Evolutionary conservation across 2,888 invertebrate species (phyloP).

Genomic region (Phengaris alcon): DNA sequence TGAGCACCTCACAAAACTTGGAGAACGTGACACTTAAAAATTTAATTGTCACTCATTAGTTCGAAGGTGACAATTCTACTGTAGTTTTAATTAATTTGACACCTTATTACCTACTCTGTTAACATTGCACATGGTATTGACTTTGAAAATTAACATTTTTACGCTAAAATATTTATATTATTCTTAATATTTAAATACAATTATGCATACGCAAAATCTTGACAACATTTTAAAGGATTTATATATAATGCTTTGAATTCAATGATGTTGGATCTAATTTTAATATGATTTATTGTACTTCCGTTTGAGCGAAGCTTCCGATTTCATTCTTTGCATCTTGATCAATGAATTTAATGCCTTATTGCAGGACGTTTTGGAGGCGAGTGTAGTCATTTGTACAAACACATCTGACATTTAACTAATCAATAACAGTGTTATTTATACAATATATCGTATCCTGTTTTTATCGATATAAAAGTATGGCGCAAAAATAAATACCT

Average conservation of each 20-base stretch:
- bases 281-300: not conserved
- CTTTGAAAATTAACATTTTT: not conserved
- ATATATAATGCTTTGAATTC: not conserved
- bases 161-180: not conserved
- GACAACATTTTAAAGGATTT: not conserved
- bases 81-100: slow-evolving; percentile 63
- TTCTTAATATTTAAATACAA: not conserved
- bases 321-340: not conserved
- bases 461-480: not conserved
- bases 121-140: slow-evolving; percentile 19
- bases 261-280: not conserved
- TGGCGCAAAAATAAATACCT: no score
- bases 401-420: slow-evolving; percentile 7
- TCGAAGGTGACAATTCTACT: slow-evolving; percentile 61
- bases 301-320: not conserved
- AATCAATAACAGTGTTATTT: not conserved
- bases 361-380: not conserved
- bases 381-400: not conserved
- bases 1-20: slow-evolving; percentile 55
- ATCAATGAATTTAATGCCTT: not conserved
- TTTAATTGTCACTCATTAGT: slow-evolving; percentile 75
- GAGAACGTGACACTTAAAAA: slow-evolving; percentile 69
- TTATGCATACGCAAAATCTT: not conserved
- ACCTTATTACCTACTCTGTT: slow-evolving; percentile 47
- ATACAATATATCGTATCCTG: not conserved